phyloP scores from a whole-genome alignment of 2,888 invertebrate genomes.

The Himalopsyche tibetana region DNA sequence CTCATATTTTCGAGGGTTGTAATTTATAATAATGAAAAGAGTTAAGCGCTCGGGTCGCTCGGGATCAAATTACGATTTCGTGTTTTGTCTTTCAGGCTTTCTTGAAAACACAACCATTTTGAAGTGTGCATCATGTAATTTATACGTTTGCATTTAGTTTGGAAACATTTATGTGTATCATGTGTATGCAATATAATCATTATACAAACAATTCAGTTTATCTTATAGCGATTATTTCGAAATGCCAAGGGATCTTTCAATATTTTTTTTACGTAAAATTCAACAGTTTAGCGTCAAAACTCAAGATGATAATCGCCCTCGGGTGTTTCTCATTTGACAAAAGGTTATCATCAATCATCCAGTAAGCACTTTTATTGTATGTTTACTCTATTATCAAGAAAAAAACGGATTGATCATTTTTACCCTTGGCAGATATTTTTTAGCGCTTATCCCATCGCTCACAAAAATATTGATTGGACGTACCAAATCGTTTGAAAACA shows the following conservation, averaged over 20 bases:
- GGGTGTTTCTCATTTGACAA: constrained; percentile 14
- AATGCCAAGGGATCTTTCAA: not conserved
- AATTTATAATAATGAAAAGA: too few relatives aligned
- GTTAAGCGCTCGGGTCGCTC: too few relatives aligned
- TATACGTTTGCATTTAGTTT: too few relatives aligned
- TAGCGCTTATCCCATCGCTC: not conserved
- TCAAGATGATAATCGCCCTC: constrained; percentile 42
- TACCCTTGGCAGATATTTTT: constrained; percentile 32
- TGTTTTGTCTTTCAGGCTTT: too few relatives aligned
- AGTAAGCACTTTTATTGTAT: not conserved
- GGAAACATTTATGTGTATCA: too few relatives aligned
- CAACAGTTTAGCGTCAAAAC: constrained; percentile 35
- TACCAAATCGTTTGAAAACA: not conserved
- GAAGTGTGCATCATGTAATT: too few relatives aligned
- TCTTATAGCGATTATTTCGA: not conserved
- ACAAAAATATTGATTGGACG: not conserved
- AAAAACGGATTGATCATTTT: constrained; percentile 33
- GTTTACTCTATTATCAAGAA: constrained; percentile 28
- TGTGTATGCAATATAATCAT: too few relatives aligned
- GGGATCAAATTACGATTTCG: too few relatives aligned
- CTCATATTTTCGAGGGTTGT: too few relatives aligned
- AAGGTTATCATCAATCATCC: constrained; percentile 6
- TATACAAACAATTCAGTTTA: not conserved
- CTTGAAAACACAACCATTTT: too few relatives aligned
- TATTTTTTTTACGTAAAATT: not conserved